A percentile compares a stretch with the other conserved stretches of the same genome.
Evolutionary conservation across 30 jellyfish, hydroid and myxozoan species (phyloP).

Genomic region (Pseudorhiza aurosa): DNA sequence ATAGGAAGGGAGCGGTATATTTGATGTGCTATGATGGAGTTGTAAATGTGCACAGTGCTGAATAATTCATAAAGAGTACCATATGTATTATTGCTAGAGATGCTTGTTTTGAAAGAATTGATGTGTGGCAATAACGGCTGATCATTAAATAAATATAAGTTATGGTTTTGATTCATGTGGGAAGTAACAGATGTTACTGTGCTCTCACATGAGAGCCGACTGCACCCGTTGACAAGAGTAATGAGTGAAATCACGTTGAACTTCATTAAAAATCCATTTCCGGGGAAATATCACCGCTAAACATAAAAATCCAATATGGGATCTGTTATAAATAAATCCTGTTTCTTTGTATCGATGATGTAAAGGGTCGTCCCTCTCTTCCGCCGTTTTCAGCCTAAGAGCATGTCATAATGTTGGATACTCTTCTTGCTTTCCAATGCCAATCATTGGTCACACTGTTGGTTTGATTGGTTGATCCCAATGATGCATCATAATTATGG

Average conservation of each 20-base stretch:
- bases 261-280: no score
- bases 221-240: background rate
- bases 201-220: background rate
- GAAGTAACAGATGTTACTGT: constrained; percentile 1
- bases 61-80: background rate
- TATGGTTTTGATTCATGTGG: background rate
- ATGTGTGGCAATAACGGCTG: constrained; percentile 10
- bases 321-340: no score
- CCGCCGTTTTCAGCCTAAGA: no score
- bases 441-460: no score
- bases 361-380: no score
- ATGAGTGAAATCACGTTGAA: background rate
- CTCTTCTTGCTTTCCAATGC: no score
- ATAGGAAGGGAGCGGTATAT: background rate
- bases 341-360: no score
- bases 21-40: background rate
- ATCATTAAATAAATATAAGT: constrained; percentile 11
- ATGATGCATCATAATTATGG: no score
- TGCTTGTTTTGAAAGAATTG: background rate
- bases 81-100: background rate
- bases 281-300: no score
- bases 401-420: no score
- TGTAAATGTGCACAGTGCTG: background rate
- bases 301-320: no score
- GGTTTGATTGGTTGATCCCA: no score